These are phyloP conservation scores for Ptilodon capucinus DNA, from an alignment of 2,888 invertebrate species.

Conservation along the genomic window DNA sequence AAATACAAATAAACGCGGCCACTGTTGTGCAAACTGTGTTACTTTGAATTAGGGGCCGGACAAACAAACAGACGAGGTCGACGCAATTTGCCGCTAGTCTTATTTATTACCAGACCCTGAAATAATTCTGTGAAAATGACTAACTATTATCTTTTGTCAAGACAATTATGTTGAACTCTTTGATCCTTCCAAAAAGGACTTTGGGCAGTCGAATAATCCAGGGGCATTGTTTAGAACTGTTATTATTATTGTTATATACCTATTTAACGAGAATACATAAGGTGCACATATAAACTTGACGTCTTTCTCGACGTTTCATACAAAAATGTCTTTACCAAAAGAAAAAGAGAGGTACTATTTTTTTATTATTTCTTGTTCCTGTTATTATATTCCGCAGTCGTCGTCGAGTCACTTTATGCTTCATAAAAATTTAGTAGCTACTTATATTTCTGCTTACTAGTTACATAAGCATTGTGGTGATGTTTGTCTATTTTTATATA, in stretches of 20 bases:
- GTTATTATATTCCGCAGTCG: constrained; percentile 43
- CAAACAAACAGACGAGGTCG: constrained; percentile 53
- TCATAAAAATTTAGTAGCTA: constrained; percentile 54
- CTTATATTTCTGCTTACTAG: constrained; percentile 47
- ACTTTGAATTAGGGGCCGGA: constrained; percentile 65
- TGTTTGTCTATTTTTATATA: constrained; percentile 40
- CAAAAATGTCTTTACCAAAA: constrained; percentile 27
- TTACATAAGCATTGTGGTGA: constrained; percentile 44
- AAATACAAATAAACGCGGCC: constrained; percentile 57
- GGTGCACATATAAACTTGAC: too few species aligned
- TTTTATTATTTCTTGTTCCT: constrained; percentile 42
- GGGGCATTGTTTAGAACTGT: not conserved
- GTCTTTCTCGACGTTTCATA: not conserved
- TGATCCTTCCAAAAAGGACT: constrained; percentile 8
- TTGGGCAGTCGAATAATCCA: not conserved
- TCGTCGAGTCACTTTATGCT: constrained; percentile 45
- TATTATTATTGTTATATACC: not conserved
- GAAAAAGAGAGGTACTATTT: constrained; percentile 33
- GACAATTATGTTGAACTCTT: constrained; percentile 13
- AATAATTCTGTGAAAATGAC: constrained; percentile 38
- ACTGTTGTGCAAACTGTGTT: constrained; percentile 64
- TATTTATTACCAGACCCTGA: constrained; percentile 59
- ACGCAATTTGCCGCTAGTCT: constrained; percentile 50
- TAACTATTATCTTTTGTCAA: not conserved
- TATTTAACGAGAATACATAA: too few species aligned